Evolutionary conservation across 2,797 vertebrate species (phyloP).

Genomic region (Dromococcyx pavoninus): DNA sequence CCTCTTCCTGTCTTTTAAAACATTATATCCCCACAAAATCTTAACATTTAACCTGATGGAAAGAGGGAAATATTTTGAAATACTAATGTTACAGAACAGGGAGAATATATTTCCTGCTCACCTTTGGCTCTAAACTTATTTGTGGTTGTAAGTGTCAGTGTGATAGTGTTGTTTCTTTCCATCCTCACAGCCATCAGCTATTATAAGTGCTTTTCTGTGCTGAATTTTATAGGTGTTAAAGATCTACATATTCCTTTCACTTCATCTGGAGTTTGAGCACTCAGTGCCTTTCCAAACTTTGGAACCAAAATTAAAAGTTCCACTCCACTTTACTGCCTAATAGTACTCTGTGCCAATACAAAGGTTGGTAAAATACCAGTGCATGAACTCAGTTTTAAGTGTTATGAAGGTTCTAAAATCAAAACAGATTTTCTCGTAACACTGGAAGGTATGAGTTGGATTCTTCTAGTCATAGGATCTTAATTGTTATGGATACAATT

Average conservation of each 20-base stretch:
- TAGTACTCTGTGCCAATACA: not conserved
- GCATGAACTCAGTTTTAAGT: not conserved
- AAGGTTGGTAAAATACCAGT: conserved; percentile 21
- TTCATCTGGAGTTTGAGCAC: not conserved
- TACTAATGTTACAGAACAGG: not conserved
- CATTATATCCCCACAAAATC: not conserved
- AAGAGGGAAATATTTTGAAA: not conserved
- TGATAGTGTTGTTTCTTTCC: not conserved
- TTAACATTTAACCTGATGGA: not conserved
- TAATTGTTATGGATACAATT: not conserved
- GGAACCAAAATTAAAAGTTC: conserved; percentile 3
- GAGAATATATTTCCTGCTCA: not conserved
- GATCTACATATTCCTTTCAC: conserved; percentile 5
- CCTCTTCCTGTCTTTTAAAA: not conserved
- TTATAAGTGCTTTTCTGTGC: not conserved
- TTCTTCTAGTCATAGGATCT: not conserved
- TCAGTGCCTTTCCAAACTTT: not conserved
- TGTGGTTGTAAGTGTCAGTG: not conserved
- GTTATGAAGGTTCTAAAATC: not conserved
- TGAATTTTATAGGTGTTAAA: not conserved
- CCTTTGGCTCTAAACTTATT: not conserved
- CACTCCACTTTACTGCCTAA: not conserved
- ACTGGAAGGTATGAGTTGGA: not conserved
- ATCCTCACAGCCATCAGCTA: not conserved
- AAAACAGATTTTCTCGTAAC: not conserved